phyloP scores from a whole-genome alignment of 2,797 vertebrate species.

The Gadopsis marmoratus region DNA sequence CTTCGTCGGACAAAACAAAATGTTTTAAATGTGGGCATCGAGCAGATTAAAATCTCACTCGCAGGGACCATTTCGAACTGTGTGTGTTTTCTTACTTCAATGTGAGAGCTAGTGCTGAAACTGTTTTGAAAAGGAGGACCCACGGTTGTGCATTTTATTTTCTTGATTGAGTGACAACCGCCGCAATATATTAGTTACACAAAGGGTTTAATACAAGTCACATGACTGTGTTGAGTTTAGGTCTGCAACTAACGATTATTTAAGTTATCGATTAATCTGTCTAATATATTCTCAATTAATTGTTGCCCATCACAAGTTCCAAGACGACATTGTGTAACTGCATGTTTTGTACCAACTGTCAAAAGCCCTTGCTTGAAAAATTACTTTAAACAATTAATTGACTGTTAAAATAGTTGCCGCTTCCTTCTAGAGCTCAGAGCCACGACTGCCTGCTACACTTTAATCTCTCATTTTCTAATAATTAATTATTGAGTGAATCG shows the following conservation, averaged over 20 bases:
- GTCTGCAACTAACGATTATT: neutral
- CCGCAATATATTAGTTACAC: neutral
- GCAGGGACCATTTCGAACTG: neutral
- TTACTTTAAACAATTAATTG: neutral
- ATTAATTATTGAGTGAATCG: neutral
- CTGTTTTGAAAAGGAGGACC: neutral
- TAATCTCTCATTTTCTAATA: constrained; percentile 3
- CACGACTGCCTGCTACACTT: neutral
- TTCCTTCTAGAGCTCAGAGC: neutral
- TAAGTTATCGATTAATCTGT: neutral
- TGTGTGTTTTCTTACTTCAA: neutral
- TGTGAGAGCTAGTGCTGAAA: neutral
- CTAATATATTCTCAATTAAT: neutral
- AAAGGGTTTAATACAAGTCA: neutral
- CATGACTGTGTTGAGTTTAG: neutral
- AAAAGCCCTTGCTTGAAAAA: neutral
- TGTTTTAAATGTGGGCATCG: neutral
- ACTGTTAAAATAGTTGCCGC: neutral
- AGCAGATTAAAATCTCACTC: neutral
- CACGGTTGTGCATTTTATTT: neutral
- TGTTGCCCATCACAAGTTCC: neutral
- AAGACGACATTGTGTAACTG: neutral
- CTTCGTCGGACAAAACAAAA: constrained; percentile 11
- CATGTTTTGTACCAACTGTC: neutral
- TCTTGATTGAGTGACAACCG: neutral